phyloP scores from a whole-genome alignment of 2,888 invertebrate species.

The Pyrocoelia pectoralis region DNA sequence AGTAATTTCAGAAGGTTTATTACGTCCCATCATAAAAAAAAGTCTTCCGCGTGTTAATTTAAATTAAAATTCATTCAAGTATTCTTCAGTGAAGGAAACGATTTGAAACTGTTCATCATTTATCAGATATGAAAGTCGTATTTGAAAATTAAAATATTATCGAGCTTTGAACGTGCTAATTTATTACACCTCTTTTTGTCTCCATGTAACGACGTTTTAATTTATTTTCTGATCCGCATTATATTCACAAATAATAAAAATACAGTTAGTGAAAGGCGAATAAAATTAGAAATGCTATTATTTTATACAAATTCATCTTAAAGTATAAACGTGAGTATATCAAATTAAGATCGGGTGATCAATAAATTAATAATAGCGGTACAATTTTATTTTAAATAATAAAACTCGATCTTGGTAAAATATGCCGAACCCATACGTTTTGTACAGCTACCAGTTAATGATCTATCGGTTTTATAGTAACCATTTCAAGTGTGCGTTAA shows the following conservation, averaged over 20 bases:
- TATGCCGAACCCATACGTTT: background rate
- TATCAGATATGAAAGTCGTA: background rate
- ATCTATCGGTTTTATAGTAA: constrained; percentile 13
- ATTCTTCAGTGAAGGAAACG: background rate
- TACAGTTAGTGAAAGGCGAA: constrained; percentile 1
- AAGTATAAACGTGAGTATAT: background rate
- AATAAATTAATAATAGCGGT: constrained; percentile 2
- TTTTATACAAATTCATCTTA: background rate
- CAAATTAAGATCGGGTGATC: background rate
- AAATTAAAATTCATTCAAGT: background rate
- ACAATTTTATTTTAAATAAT: background rate
- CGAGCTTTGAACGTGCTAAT: background rate
- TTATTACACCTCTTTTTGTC: background rate
- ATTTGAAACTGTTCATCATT: background rate
- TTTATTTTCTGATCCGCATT: background rate
- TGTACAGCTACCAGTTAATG: background rate
- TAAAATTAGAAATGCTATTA: constrained; percentile 1
- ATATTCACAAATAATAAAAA: constrained; percentile 1
- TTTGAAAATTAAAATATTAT: background rate
- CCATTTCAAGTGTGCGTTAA: constrained; percentile 25
- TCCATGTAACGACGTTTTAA: background rate
- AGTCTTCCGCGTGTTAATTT: background rate
- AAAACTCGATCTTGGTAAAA: background rate
- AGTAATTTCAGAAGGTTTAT: background rate
- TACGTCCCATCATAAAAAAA: background rate